Conservation (phyloP, 2,888 invertebrate genomes). For the Lasioglossum zephyrum region DNA sequence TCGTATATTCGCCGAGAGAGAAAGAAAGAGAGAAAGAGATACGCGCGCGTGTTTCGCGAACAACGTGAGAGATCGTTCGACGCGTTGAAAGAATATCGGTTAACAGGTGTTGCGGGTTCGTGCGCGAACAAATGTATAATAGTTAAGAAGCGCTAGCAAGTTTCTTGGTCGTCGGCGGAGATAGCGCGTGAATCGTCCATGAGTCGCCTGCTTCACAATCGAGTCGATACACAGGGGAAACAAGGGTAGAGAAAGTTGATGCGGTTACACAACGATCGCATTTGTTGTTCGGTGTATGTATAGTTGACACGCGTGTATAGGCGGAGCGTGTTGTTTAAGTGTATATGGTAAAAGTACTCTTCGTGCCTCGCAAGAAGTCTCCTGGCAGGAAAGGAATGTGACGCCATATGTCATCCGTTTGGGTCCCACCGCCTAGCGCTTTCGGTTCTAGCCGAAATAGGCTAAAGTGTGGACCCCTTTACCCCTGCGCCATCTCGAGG, state of each 20-base stretch:
- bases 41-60: too few relatives aligned
- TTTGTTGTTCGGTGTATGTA: slow-evolving; percentile 28
- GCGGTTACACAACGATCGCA: slow-evolving; percentile 62
- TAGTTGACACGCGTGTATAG: slow-evolving; percentile 37
- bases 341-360: slow-evolving; percentile 38
- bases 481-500: too few relatives aligned
- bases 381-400: too few relatives aligned
- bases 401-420: too few relatives aligned
- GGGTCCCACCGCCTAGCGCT: too few relatives aligned
- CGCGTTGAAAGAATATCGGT: not conserved
- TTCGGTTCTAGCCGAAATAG: too few relatives aligned
- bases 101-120: not conserved
- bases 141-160: slow-evolving; percentile 44
- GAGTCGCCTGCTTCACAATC: slow-evolving; percentile 55
- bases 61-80: too few relatives aligned
- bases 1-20: not conserved
- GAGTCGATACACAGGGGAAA: slow-evolving; percentile 42
- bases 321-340: slow-evolving; percentile 51
- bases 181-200: slow-evolving; percentile 48
- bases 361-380: too few relatives aligned
- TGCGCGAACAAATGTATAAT: slow-evolving; percentile 11
- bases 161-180: slow-evolving; percentile 58
- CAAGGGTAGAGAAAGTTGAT: slow-evolving; percentile 46
- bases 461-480: too few relatives aligned
- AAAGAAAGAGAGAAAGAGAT: not conserved